These are phyloP conservation scores for Chloroceryle inda DNA, from an alignment of 2,797 vertebrate species.

Conservation along the genomic window DNA sequence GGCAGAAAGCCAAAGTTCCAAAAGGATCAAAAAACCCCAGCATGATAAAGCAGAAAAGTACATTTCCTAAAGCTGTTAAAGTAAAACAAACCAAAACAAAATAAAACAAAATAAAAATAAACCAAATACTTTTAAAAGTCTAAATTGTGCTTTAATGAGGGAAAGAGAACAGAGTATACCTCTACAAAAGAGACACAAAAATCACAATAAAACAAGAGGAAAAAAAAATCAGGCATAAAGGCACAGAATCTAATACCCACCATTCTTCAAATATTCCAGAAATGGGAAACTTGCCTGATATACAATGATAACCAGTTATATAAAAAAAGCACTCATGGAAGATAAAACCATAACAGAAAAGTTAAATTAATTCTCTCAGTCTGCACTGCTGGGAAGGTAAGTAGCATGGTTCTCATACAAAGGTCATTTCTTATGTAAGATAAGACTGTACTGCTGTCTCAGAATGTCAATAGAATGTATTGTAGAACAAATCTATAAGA, in stretches of 20 bases:
- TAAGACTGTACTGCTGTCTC: background rate
- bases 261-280: conserved; percentile 33
- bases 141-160: background rate
- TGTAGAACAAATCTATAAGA: background rate
- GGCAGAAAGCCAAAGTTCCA: background rate
- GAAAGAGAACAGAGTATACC: background rate
- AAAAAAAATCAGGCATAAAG: conserved; percentile 23
- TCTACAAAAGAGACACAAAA: conserved; percentile 33
- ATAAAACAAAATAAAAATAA: background rate
- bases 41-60: background rate
- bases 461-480: background rate
- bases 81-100: background rate
- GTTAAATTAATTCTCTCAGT: conserved; percentile 20
- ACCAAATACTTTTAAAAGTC: background rate
- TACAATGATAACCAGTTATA: conserved; percentile 3
- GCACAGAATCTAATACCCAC: conserved; percentile 15
- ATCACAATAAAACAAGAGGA: background rate
- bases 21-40: background rate
- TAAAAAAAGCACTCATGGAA: conserved; percentile 15
- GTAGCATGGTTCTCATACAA: background rate
- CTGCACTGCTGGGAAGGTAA: background rate
- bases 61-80: background rate
- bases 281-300: conserved; percentile 43
- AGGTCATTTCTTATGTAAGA: background rate
- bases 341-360: conserved; percentile 34